Evolutionary conservation across 2,888 invertebrate species (phyloP).

Genomic region (Gymnocheta viridis): DNA sequence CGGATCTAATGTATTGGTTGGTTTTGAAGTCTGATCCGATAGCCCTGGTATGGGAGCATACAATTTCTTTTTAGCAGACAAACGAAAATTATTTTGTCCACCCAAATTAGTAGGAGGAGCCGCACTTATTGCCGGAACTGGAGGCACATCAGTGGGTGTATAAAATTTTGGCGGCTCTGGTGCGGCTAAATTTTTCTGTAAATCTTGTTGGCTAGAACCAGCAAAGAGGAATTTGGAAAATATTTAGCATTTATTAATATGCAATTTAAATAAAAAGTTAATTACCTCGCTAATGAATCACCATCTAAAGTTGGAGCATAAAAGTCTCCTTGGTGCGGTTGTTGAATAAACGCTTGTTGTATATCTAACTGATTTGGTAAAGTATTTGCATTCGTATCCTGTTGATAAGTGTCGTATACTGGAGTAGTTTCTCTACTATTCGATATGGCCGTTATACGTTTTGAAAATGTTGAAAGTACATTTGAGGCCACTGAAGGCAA

Average conservation of each 20-base stretch:
- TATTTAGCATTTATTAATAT: neutral
- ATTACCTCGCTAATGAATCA: constrained; percentile 55
- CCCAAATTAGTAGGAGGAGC: constrained; percentile 60
- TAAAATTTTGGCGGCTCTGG: constrained; percentile 79
- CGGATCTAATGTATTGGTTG: constrained; percentile 41
- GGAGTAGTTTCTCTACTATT: constrained; percentile 72
- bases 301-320: constrained; percentile 46
- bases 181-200: constrained; percentile 44
- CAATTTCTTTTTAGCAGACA: constrained; percentile 86
- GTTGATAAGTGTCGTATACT: constrained; percentile 68
- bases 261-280: constrained; percentile 13
- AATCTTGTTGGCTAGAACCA: constrained; percentile 21
- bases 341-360: constrained; percentile 76
- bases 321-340: constrained; percentile 18
- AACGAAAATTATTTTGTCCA: constrained; percentile 84
- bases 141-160: constrained; percentile 77
- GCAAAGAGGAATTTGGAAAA: neutral
- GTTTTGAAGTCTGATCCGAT: constrained; percentile 71
- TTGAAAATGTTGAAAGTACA: constrained; percentile 84
- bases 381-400: constrained; percentile 70
- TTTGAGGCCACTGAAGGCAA: constrained; percentile 85
- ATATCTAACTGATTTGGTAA: constrained; percentile 75
- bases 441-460: constrained; percentile 77
- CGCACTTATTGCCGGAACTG: constrained; percentile 37
- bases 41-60: constrained; percentile 91